Conservation (phyloP, 2,797 vertebrate genomes). For the Nyctalus aviator region DNA sequence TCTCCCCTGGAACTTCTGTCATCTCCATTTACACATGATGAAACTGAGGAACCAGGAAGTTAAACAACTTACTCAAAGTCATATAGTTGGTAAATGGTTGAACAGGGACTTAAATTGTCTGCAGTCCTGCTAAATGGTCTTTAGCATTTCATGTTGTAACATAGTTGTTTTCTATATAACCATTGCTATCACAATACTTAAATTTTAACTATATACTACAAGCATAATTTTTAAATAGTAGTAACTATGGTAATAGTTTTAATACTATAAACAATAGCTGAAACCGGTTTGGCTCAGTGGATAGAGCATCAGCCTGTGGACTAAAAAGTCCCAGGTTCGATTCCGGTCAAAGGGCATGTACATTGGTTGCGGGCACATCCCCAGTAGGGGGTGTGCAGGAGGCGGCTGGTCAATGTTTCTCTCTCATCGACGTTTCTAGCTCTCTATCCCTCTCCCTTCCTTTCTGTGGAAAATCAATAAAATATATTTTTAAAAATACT, state of each 20-base stretch:
- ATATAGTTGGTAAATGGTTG: not conserved
- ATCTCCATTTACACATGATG: not conserved
- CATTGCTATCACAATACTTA: not conserved
- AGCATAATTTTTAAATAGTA: conserved; percentile 29
- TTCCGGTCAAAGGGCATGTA: too few relatives aligned
- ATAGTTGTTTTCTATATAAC: not conserved
- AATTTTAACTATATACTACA: conserved; percentile 39
- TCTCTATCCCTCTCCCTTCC: too few relatives aligned
- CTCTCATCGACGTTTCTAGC: too few relatives aligned
- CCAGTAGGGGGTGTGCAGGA: too few relatives aligned
- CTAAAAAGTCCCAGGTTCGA: too few relatives aligned
- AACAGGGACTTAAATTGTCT: not conserved
- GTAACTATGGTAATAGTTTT: not conserved
- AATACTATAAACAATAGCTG: conserved; percentile 3
- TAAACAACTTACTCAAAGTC: not conserved
- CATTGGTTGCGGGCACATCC: too few relatives aligned
- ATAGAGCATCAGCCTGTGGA: too few relatives aligned
- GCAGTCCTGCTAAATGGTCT: not conserved
- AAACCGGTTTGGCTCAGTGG: too few relatives aligned
- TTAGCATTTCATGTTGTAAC: not conserved
- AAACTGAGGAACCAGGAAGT: conserved; percentile 16
- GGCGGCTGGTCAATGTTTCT: too few relatives aligned
- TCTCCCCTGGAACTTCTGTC: not conserved
- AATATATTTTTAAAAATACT: conserved; percentile 32
- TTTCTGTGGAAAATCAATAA: too few relatives aligned